Evolutionary conservation across 2,888 invertebrate genomes (phyloP).

Genomic region (Boloria selene): DNA sequence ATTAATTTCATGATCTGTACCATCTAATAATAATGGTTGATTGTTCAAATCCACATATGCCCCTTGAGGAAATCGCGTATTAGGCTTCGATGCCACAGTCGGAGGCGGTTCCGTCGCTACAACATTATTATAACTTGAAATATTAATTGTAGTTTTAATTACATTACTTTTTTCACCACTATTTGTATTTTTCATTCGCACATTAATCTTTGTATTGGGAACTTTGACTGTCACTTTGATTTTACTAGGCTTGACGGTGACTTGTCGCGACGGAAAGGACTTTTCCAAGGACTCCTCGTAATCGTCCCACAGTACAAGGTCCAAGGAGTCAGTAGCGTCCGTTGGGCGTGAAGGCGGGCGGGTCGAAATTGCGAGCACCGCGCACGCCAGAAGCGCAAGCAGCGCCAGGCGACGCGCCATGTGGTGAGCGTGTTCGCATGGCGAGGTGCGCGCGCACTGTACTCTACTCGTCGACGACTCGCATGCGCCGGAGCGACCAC

Average conservation of each 20-base stretch:
- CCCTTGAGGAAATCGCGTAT: slow-evolving; percentile 43
- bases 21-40: slow-evolving; percentile 57
- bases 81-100: slow-evolving; percentile 38
- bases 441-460: slow-evolving; percentile 80
- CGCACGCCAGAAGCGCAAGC: slow-evolving; percentile 72
- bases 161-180: slow-evolving; percentile 62
- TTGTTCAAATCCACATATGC: slow-evolving; percentile 50
- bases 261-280: slow-evolving; percentile 51
- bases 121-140: slow-evolving; percentile 75
- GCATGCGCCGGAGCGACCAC: slow-evolving; percentile 60
- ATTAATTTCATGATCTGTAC: slow-evolving; percentile 41
- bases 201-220: slow-evolving; percentile 59
- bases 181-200: slow-evolving; percentile 61
- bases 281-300: slow-evolving; percentile 65
- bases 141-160: slow-evolving; percentile 73
- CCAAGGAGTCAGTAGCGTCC: slow-evolving; percentile 59
- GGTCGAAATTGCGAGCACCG: slow-evolving; percentile 51
- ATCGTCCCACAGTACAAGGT: slow-evolving; percentile 67
- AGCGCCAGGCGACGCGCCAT: slow-evolving; percentile 82
- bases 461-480: slow-evolving; percentile 49
- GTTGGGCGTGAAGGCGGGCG: slow-evolving; percentile 54
- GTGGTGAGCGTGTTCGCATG: slow-evolving; percentile 78
- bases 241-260: slow-evolving; percentile 47
- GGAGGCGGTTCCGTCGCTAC: slow-evolving; percentile 64
- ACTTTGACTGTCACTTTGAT: slow-evolving; percentile 63